phyloP scores from a whole-genome alignment of 2,113 vertebrate species.

The Nanorana parkeri region DNA sequence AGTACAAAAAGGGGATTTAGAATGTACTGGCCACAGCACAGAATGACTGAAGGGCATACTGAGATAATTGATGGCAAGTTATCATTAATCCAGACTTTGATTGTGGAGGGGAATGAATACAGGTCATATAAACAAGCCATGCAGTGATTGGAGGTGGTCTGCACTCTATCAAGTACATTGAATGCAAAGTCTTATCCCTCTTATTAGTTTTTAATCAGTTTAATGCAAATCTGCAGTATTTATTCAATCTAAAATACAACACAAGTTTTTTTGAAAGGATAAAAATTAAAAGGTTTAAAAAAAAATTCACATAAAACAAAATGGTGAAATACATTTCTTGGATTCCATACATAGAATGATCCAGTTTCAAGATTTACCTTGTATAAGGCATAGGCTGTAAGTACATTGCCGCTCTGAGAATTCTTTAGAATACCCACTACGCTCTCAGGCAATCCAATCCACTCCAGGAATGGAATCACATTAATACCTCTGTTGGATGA shows the following conservation, averaged over 20 bases:
- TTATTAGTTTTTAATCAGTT: background rate
- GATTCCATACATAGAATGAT: background rate
- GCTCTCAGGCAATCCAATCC: constrained; percentile 83
- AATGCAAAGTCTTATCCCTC: background rate
- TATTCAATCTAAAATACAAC: too few relatives aligned
- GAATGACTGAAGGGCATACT: constrained; percentile 43
- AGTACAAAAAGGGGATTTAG: constrained; percentile 38
- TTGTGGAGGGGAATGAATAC: constrained; percentile 30
- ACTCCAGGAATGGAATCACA: constrained; percentile 87
- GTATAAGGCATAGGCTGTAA: constrained; percentile 94
- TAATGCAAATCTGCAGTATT: background rate
- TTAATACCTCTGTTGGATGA: constrained; percentile 83
- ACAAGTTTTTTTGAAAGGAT: background rate
- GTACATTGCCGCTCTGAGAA: constrained; percentile 87
- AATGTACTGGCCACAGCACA: constrained; percentile 38
- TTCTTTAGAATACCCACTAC: constrained; percentile 83
- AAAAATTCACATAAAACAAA: background rate
- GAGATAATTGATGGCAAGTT: constrained; percentile 46
- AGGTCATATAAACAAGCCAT: constrained; percentile 16
- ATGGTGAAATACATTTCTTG: background rate
- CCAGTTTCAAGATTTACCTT: constrained; percentile 78
- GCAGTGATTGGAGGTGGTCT: constrained; percentile 31
- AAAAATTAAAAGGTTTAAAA: too few relatives aligned
- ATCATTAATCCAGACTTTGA: constrained; percentile 36
- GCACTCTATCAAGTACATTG: background rate